Base-by-base conservation (phyloP, 2,888 invertebrate genomes). In the Cacoxenus indagator region DNA sequence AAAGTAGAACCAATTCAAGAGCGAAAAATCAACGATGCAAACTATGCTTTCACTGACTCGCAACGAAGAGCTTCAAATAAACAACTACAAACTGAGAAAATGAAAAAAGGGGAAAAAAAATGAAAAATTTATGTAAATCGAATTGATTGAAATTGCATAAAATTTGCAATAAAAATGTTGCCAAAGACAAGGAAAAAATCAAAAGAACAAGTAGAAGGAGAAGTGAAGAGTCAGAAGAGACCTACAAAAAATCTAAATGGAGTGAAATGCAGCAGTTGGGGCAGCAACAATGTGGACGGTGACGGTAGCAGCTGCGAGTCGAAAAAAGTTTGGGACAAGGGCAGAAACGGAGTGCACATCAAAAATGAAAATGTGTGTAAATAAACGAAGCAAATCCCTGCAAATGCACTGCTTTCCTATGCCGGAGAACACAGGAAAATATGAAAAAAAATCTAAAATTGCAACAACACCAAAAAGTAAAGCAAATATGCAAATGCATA, bases 131-230 rank as follows among this genome's bases (percentile, higher is more conserved):
- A 82, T 78, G 74, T 71, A 83, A 82, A 83, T 82, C 77, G 75
- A 82, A 81, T 82, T 83, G 81, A 83, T 83, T 80, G 82, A 76
- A 81, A 76, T 76, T 81, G 80, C 81, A 78, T 75, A 73, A 77
- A 77, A 75, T 75, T 74, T 78, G 67, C 75, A 78, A 73, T 71
- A 70, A 68, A 65, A 62, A 51, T 22, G 22, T 61, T 19, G 62
- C 71, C 29, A 65, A 68, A 59, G 43, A 43, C 43, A 45, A 26
- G 31, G 9, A 48, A 5, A n/a, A 55, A 37, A 29, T 2, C 11
- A 37, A 27, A 51, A 27, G 57, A 17, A n/a, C 1, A 14, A n/a
- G 31, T n/a, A 5, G 48, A 29, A 31, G 6, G 26, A n/a, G 27
- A 8, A 19, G 64, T 61, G 64, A 22, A 37, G 45, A 29, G 26